Conservation (phyloP, 2,888 invertebrate species). For the Tiliacea aurago region DNA sequence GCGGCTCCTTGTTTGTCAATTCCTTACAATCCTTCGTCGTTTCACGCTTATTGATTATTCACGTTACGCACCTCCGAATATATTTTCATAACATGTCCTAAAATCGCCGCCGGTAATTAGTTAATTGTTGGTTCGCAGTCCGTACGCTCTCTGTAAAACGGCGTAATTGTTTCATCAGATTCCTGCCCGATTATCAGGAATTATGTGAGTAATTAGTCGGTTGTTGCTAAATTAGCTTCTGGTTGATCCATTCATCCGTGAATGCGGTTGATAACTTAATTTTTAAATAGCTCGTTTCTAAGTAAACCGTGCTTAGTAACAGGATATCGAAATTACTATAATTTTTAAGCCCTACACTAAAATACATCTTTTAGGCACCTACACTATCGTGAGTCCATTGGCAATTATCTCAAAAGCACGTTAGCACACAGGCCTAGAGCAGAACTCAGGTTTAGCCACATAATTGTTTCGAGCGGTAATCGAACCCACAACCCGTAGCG, state of each 20-base stretch:
- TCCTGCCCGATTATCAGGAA: slow-evolving; percentile 68
- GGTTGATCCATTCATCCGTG: slow-evolving; percentile 19
- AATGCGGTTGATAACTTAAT: slow-evolving; percentile 32
- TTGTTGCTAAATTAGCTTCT: slow-evolving; percentile 43
- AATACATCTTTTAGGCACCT: not conserved
- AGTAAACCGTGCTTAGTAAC: not conserved
- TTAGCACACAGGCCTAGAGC: too few relatives aligned
- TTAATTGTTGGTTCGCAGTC: slow-evolving; percentile 66
- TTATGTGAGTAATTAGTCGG: slow-evolving; percentile 58
- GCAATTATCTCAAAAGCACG: too few relatives aligned
- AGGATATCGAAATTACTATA: not conserved
- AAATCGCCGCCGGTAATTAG: slow-evolving; percentile 70
- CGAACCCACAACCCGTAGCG: too few relatives aligned
- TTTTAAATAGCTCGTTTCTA: slow-evolving; percentile 12
- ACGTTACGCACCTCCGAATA: slow-evolving; percentile 69
- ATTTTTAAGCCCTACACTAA: not conserved
- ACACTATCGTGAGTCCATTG: too few relatives aligned
- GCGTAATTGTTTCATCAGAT: slow-evolving; percentile 75
- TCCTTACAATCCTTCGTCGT: slow-evolving; percentile 77
- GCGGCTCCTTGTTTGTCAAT: slow-evolving; percentile 77
- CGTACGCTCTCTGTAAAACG: slow-evolving; percentile 66
- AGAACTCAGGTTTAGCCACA: too few relatives aligned
- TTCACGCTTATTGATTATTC: slow-evolving; percentile 86
- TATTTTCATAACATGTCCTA: slow-evolving; percentile 82
- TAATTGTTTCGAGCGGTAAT: not conserved